Evolutionary conservation across 2,888 invertebrate species (phyloP), one percentile per base, ranked within the genome.

Genomic region (Erebia aethiops): DNA sequence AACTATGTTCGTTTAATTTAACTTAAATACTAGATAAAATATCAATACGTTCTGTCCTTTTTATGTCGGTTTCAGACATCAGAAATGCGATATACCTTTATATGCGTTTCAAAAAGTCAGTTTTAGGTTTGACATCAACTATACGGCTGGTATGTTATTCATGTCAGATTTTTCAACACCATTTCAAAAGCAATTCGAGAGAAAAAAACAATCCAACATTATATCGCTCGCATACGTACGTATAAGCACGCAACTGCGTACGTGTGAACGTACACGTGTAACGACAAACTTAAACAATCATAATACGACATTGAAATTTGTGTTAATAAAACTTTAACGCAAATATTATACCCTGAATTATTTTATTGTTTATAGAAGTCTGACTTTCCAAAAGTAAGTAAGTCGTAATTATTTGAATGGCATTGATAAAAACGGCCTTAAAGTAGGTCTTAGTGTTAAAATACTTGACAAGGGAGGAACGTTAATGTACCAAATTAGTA

Each of bases 181-280:
- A 26, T 52, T 16, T 16, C n/a, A 9, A 52, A 18, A 54, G 9
- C 52, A 10, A 16, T 16, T 16, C 41, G 51, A 16, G 54, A 21
- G n/a, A 65, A 64, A 26, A 69, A 69, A 69, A 58, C 69, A 64
- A 69, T 69, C 69, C 58, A 71, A 63, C 57, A 9, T 16, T 16
- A 16, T 5, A 5, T 16, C 14, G 3, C 26, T 26, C 26, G 26
- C 26, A 21, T n/a, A 18, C 64, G 54, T 41, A 49, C 62, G 26
- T 3, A 0, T 26, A n/a, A n/a, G 61, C 62, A 65, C 76, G 3
- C 9, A 41, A n/a, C 52, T 62, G 56, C 70, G 70, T 71, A 72
- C 73, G 67, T 54, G 71, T 9, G 4, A 13, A 16, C n/a, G 43
- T 43, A 60, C 61, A 60, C 60, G 41, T 46, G 61, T 61, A 46